A percentile compares a stretch with the other conserved stretches of the same genome.
phyloP scores from a whole-genome alignment of 2,888 invertebrate species.

The Clusia tigrina region DNA sequence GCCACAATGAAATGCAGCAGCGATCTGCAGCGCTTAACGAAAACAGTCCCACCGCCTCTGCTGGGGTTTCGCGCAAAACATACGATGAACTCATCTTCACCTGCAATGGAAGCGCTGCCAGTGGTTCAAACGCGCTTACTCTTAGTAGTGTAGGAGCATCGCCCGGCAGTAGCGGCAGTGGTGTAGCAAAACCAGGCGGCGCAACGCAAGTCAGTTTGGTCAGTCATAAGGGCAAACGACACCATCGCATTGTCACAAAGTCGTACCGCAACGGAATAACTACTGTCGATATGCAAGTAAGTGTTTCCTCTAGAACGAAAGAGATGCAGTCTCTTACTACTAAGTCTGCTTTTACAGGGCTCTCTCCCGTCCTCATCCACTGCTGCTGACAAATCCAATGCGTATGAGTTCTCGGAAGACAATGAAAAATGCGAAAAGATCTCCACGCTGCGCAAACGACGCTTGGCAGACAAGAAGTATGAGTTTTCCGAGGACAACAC shows the following conservation, averaged over 20 bases:
- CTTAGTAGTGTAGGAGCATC: conserved; percentile 25
- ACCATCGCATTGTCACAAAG: conserved; percentile 62
- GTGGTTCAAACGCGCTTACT: conserved; percentile 6
- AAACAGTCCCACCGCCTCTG: too few species aligned
- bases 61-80: conserved; percentile 45
- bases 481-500: conserved; percentile 85
- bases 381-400: conserved; percentile 65
- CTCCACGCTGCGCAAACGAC: conserved; percentile 83
- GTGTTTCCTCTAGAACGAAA: conserved; percentile 21
- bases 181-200: conserved; percentile 24
- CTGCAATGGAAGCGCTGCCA: conserved; percentile 48
- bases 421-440: conserved; percentile 85
- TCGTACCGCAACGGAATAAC: conserved; percentile 61
- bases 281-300: conserved; percentile 56
- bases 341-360: conserved; percentile 26
- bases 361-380: conserved; percentile 67
- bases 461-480: conserved; percentile 90
- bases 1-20: conserved; percentile 23
- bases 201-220: conserved; percentile 42
- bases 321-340: background rate
- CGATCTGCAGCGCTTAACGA: conserved; percentile 31
- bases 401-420: conserved; percentile 87
- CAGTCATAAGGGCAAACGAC: conserved; percentile 53
- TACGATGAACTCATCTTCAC: conserved; percentile 68
- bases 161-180: conserved; percentile 26